A percentile compares a stretch with the other conserved stretches of the same genome.
Evolutionary conservation across 2,113 vertebrate species (phyloP).

Genomic region (Gulo gulo): DNA sequence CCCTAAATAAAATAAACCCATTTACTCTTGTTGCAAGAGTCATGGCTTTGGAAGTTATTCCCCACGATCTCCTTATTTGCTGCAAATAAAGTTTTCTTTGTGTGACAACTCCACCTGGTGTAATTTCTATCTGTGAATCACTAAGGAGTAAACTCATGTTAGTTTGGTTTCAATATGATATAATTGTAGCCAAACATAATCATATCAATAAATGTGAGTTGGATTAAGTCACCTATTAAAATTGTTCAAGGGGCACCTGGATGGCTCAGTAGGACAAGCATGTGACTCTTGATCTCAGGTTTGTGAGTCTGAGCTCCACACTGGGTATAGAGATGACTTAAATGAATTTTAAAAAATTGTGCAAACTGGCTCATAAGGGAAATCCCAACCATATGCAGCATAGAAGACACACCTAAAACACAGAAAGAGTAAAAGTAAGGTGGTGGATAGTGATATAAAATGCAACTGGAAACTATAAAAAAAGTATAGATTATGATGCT

Average conservation of each 20-base stretch:
- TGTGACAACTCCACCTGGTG: background rate
- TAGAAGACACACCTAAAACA: background rate
- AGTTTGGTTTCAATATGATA: background rate
- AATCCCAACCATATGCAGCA: background rate
- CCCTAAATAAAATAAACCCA: background rate
- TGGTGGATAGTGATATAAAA: background rate
- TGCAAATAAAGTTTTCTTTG: background rate
- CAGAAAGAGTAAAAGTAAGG: background rate
- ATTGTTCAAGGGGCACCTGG: background rate
- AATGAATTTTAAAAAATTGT: background rate
- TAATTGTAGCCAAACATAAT: background rate
- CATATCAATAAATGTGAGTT: background rate
- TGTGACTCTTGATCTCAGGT: background rate
- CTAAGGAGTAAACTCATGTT: background rate
- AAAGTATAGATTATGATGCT: background rate
- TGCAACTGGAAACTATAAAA: background rate
- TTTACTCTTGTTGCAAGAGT: background rate
- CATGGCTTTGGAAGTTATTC: background rate
- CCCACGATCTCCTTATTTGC: background rate
- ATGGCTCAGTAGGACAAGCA: background rate
- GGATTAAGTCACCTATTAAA: background rate
- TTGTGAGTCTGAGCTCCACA: background rate
- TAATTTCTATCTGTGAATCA: background rate
- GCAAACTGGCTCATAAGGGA: background rate
- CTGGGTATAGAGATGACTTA: background rate